Conservation (phyloP, 2,797 vertebrate species). For the Galago senegalensis region DNA sequence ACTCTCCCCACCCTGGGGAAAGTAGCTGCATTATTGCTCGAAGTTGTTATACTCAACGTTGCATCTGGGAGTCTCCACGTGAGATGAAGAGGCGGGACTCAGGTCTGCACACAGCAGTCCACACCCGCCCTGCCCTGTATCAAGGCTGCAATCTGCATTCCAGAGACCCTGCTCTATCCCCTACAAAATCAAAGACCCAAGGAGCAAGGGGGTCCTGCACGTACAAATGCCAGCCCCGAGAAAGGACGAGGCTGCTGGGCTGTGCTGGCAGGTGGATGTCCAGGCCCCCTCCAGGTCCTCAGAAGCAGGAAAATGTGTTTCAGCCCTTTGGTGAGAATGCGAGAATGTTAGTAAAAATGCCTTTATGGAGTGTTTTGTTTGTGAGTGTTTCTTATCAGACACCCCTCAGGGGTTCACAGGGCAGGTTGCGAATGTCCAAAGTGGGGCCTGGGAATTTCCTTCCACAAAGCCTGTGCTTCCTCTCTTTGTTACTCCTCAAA, state of each 20-base stretch:
- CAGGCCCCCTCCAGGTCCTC: neutral
- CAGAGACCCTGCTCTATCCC: neutral
- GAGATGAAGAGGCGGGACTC: neutral
- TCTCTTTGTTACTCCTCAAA: conserved; percentile 90
- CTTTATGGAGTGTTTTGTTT: conserved; percentile 82
- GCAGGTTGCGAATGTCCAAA: conserved; percentile 85
- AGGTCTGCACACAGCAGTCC: neutral
- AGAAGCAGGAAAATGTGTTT: conserved; percentile 58
- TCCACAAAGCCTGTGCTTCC: conserved; percentile 89
- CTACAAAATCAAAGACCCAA: neutral
- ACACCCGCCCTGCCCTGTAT: too few species aligned
- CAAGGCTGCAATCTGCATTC: neutral
- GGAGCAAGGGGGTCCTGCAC: neutral
- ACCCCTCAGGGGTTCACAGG: conserved; percentile 88
- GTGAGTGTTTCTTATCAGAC: conserved; percentile 87
- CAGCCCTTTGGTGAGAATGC: conserved; percentile 58
- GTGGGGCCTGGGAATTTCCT: conserved; percentile 91
- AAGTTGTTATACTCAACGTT: neutral
- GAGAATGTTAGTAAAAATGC: conserved; percentile 65
- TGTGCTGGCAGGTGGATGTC: conserved; percentile 61
- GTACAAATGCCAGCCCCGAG: neutral
- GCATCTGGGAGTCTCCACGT: neutral
- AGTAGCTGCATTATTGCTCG: neutral
- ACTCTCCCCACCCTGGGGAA: neutral
- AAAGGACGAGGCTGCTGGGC: neutral